Base-by-base conservation (phyloP, 2,113 vertebrate genomes). In the Percina caprodes region DNA sequence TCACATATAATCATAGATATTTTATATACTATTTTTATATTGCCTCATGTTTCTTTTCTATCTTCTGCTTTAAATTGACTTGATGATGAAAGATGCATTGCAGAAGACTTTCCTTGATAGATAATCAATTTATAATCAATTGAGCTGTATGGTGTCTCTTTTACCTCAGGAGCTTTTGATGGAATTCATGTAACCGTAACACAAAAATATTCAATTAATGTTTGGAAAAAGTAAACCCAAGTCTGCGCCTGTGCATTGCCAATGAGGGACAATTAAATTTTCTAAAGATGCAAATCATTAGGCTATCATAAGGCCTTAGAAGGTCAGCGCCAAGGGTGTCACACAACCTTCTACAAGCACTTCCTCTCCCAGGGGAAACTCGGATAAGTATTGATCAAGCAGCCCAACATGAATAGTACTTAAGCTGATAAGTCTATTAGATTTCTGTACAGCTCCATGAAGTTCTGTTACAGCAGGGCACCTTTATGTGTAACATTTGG, bases 241-340 rank as follows among this genome's bases (percentile, higher is more conserved):
- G 77, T 70, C 21, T 39, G 5, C 9, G 14, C 12, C 48, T 59
- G 18, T 63, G 33, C 70, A 55, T 18, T 0, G 4, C 81, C 91
- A 91, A 92, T 84, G 63, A 90, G 83, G n/a, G 30, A 72, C 33
- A 85, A 90, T 85, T 82, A 82, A 69, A 73, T 74, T 88, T 91
- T 82, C 70, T 33, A 66, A 5, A 63, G 69, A 75, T 66, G 55
- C 54, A 60, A 71, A 55, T 85, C 1, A 19, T 79, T 33, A 35
- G 77, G 67, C 62, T 46, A 42, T 72, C 33, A 86, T 91, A 80
- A 83, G 76, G 51, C 14, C 0, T 69, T 16, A 16, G n/a, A 72
- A 92, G 88, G 88, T 92, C 87, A 92, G 23, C 80, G 2, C 83
- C 75, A 52, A 81, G 73, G 90, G 85, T 82, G 88, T 61, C 56